Conservation (phyloP, 2,888 invertebrate genomes). For the Bombyx huttoni region DNA sequence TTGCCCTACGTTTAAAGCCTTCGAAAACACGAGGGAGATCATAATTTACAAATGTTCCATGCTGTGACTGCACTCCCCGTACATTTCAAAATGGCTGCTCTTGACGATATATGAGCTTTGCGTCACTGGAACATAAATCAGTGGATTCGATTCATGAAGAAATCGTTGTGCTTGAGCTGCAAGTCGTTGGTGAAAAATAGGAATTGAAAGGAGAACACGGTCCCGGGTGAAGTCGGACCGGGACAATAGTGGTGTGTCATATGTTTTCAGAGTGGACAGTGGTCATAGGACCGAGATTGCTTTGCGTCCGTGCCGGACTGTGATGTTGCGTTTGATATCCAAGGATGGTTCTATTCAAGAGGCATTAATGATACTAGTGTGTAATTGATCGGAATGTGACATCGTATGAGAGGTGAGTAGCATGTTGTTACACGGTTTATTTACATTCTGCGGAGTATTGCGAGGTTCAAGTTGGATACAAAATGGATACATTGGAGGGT, state of each 20-base stretch:
- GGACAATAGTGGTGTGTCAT: constrained; percentile 64
- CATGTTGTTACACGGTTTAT: constrained; percentile 47
- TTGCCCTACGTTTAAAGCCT: constrained; percentile 33
- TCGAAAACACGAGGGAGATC: constrained; percentile 37
- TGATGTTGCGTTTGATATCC: constrained; percentile 64
- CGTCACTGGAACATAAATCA: constrained; percentile 72
- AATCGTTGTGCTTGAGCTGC: constrained; percentile 50
- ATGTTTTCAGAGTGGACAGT: constrained; percentile 69
- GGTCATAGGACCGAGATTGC: constrained; percentile 69
- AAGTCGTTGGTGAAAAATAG: constrained; percentile 49
- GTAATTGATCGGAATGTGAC: constrained; percentile 73
- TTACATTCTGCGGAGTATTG: constrained; percentile 52
- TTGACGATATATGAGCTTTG: constrained; percentile 74
- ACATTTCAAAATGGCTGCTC: constrained; percentile 75
- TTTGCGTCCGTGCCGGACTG: constrained; percentile 63
- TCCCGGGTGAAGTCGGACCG: constrained; percentile 41
- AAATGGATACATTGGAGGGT: constrained; percentile 53
- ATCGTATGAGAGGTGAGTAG: constrained; percentile 68
- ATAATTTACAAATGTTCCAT: constrained; percentile 68
- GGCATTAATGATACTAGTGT: constrained; percentile 52
- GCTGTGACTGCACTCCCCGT: constrained; percentile 72
- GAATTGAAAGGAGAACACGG: constrained; percentile 41
- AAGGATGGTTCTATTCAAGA: constrained; percentile 64
- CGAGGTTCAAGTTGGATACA: constrained; percentile 39
- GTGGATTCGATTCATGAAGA: constrained; percentile 54